Conservation (phyloP, 2,113 vertebrate species). For the Halichoeres trimaculatus region DNA sequence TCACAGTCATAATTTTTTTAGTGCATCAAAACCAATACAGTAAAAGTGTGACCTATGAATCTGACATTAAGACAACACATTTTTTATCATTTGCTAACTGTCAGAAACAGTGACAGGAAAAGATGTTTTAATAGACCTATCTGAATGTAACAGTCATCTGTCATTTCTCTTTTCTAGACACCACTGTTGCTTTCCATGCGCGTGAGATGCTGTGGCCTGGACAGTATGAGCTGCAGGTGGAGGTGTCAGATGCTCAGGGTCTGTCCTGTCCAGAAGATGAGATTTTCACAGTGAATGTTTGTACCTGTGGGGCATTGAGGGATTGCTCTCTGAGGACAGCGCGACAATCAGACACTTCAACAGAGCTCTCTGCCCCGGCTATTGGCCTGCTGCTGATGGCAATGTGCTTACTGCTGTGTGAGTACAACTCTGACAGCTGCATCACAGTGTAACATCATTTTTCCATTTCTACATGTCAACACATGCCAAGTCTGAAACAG, state of each 20-base stretch:
- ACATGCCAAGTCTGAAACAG: too few relatives aligned
- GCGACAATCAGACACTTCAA: neutral
- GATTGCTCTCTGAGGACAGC: conserved; percentile 9
- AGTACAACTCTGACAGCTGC: conserved; percentile 69
- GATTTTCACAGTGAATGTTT: conserved; percentile 73
- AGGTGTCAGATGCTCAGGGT: conserved; percentile 73
- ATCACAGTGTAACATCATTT: too few relatives aligned
- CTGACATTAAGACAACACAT: too few relatives aligned
- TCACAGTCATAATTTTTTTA: too few relatives aligned
- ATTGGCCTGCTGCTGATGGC: conserved; percentile 82
- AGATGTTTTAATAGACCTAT: neutral
- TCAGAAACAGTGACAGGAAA: too few relatives aligned
- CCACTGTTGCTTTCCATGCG: conserved; percentile 61
- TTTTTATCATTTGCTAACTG: too few relatives aligned
- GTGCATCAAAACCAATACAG: too few relatives aligned
- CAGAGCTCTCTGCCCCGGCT: conserved; percentile 76
- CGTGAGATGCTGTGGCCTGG: conserved; percentile 70
- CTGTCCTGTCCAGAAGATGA: conserved; percentile 68
- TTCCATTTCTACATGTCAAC: too few relatives aligned
- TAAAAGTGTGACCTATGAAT: too few relatives aligned
- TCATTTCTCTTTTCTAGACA: conserved; percentile 52
- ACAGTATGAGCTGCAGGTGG: conserved; percentile 64
- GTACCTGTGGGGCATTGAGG: conserved; percentile 62
- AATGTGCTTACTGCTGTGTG: conserved; percentile 84
- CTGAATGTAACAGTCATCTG: neutral